Conservation (phyloP, 2,888 invertebrate species). For the Xestia ashworthii region DNA sequence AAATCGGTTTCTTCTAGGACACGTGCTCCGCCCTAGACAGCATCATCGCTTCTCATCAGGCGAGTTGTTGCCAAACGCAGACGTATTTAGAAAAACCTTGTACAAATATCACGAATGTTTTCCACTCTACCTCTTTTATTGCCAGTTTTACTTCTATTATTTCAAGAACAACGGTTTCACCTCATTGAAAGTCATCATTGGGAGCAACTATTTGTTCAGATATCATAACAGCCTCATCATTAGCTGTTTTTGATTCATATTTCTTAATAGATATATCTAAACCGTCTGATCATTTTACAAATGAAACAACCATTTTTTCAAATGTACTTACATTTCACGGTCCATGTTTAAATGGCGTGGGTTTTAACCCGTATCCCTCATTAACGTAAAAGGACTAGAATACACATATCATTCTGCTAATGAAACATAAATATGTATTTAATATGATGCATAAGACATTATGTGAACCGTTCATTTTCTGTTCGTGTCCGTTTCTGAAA, state of each 20-base stretch:
- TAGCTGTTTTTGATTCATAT: background rate
- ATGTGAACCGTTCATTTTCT: background rate
- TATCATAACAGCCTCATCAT: background rate
- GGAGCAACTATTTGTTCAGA: background rate
- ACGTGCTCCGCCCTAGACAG: no score
- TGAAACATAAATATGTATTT: background rate
- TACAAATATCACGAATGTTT: background rate
- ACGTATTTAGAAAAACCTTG: no score
- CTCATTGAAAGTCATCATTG: background rate
- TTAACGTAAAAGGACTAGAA: background rate
- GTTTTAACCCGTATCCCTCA: slow-evolving; percentile 21
- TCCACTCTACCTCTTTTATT: background rate
- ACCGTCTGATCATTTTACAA: background rate
- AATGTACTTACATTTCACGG: background rate
- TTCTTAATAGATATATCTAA: background rate
- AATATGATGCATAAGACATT: background rate
- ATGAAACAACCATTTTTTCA: background rate
- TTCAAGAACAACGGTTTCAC: background rate
- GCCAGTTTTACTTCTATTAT: background rate
- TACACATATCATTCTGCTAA: background rate
- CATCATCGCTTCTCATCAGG: no score
- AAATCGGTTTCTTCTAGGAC: no score
- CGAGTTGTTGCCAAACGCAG: no score
- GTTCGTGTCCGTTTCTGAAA: background rate
- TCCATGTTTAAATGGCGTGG: slow-evolving; percentile 15